Conservation (phyloP, 2,113 vertebrate species). For the Panthera uncia region DNA sequence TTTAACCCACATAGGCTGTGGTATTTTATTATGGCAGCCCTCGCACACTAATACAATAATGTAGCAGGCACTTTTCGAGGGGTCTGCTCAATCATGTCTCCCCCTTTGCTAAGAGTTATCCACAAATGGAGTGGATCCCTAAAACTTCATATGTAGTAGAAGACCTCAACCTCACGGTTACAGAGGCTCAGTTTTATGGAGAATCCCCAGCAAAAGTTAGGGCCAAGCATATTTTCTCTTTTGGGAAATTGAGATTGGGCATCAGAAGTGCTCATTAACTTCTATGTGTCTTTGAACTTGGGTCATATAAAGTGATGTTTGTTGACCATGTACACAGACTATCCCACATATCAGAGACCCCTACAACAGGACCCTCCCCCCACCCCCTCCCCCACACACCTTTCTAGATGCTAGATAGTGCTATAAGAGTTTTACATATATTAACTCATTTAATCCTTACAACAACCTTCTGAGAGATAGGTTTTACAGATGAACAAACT, state of each 20-base stretch:
- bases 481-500: constrained; percentile 23
- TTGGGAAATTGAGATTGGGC: not conserved
- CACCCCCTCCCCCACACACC: no score
- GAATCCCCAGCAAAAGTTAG: not conserved
- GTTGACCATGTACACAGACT: not conserved
- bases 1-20: not conserved
- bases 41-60: not conserved
- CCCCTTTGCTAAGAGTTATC: not conserved
- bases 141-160: not conserved
- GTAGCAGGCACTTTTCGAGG: not conserved
- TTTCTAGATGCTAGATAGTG: not conserved
- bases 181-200: not conserved
- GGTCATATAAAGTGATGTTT: not conserved
- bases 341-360: not conserved
- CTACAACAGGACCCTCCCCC: not conserved
- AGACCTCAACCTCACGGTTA: not conserved
- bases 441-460: not conserved
- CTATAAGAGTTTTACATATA: not conserved
- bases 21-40: not conserved
- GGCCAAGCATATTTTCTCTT: not conserved
- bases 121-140: not conserved
- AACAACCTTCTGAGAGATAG: not conserved
- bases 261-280: not conserved
- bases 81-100: not conserved
- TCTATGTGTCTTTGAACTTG: not conserved